Evolutionary conservation across 2,888 invertebrate species (phyloP), one percentile per base, ranked within the genome.

Genomic region (Helobdella robusta): DNA sequence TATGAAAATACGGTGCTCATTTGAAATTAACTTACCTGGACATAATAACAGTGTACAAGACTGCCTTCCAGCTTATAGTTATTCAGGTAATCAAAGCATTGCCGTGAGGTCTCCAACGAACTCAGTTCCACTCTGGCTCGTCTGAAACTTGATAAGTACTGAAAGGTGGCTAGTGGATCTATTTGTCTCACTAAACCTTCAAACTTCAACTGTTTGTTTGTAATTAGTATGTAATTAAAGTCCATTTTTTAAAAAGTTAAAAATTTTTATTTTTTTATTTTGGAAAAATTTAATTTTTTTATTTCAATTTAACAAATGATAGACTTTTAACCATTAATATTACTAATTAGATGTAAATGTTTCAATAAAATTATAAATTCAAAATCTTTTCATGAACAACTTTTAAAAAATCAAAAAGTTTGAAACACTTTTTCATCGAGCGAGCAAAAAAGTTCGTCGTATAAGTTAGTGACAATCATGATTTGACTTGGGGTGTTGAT

Each of bases 131-230:
- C 91, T 71, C 94, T 85, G 76, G 92, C 86, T 73, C 95, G 86
- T 74, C 86, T 86, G 81, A 98, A 98, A 77, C 94, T 94, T 74
- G 89, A 87, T 74, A 98, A 85, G 86, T 94, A 98, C 75, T 93
- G 91, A 83, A 97, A 94, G 23, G 89, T 87, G 54, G 87, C 87
- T 71, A 86, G 84, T 68, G 86, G 84, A 63, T 91, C 89, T 79
- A 89, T 91, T 70, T 85, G 84, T 73, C 85, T 86, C 78, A 95
- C 94, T 66, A 92, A 81, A 72, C 85, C 84, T 79, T 94, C 92
- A 83, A 95, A 86, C 77, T 88, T 86, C 70, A 75, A 66, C 74
- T 74, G 52, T 68, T 50, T n/a, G 6, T 18, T 56, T 2, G 11
- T 15, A 28, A 30, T 1, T 25, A 20, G 32, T 8, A 59, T 34